Evolutionary conservation across 2,797 vertebrate species (phyloP).

Genomic region (Cercopithecus neglectus): DNA sequence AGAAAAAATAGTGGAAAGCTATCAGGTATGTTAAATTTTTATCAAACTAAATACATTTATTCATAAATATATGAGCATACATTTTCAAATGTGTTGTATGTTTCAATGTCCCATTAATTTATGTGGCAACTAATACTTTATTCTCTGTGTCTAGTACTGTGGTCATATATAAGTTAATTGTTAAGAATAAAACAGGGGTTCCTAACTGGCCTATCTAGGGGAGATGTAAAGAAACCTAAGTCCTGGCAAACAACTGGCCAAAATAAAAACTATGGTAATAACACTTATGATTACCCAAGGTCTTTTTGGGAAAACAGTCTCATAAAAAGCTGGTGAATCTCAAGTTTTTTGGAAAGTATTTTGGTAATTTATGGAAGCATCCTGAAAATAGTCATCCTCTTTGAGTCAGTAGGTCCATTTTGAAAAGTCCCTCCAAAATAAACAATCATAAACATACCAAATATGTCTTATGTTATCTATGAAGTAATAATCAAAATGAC

Average conservation of each 20-base stretch:
- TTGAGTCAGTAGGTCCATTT: not conserved
- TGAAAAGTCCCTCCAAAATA: not conserved
- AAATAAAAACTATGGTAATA: not conserved
- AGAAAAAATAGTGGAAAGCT: conserved; percentile 90
- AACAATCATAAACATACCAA: not conserved
- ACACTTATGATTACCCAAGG: not conserved
- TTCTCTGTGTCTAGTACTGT: not conserved
- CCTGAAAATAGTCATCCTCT: not conserved
- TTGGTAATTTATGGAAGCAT: not conserved
- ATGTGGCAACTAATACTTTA: not conserved
- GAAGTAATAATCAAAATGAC: not conserved
- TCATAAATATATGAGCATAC: not conserved
- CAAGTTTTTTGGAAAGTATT: not conserved
- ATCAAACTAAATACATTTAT: not conserved
- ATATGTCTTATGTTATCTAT: not conserved
- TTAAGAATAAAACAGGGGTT: not conserved
- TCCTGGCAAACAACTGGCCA: not conserved
- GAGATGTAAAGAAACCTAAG: not conserved
- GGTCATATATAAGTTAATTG: not conserved
- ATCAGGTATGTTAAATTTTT: conserved; percentile 89
- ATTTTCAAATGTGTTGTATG: not conserved
- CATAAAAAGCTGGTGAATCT: not conserved
- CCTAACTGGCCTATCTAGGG: not conserved
- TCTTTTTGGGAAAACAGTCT: not conserved
- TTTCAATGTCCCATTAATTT: not conserved